A percentile compares a stretch with the other conserved stretches of the same genome.
These are phyloP conservation scores for Coptodon bakossiorum DNA, from an alignment of 2,113 vertebrate genomes.

Conservation along the genomic window DNA sequence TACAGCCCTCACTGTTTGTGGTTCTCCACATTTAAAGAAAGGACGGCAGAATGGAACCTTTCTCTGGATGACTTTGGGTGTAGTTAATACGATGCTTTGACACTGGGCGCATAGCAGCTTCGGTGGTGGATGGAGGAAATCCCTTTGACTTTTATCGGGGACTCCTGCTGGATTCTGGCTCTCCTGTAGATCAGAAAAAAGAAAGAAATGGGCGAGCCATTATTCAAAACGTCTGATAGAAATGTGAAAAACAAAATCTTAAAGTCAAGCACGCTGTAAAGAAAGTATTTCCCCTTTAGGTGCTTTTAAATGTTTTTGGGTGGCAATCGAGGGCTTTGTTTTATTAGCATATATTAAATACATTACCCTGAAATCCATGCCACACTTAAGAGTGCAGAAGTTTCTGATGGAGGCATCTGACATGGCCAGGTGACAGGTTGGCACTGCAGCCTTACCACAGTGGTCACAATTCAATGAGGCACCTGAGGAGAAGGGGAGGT, in stretches of 20 bases:
- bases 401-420: slow-evolving; percentile 88
- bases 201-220: rapidly evolving
- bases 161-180: not conserved
- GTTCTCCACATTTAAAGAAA: not conserved
- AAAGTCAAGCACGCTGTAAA: rapidly evolving
- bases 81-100: slow-evolving; percentile 69
- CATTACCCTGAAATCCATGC: slow-evolving; percentile 85
- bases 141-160: not conserved
- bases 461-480: slow-evolving; percentile 80
- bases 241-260: rapidly evolving
- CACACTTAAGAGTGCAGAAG: slow-evolving; percentile 88
- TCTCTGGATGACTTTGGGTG: slow-evolving; percentile 82
- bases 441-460: slow-evolving; percentile 79
- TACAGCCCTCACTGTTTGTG: not conserved
- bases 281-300: not conserved
- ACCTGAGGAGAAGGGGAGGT: slow-evolving; percentile 62
- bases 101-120: slow-evolving; percentile 85
- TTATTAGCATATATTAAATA: not conserved
- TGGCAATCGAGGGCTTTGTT: not conserved
- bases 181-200: slow-evolving; percentile 14
- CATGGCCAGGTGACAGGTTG: slow-evolving; percentile 92
- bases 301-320: not conserved
- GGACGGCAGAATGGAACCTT: slow-evolving; percentile 57
- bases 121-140: not conserved
- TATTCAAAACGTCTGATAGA: not conserved